Evolutionary conservation across 2,888 invertebrate genomes (phyloP), one percentile per base, ranked within the genome.

Genomic region (Trypoxylon attenuatum): DNA sequence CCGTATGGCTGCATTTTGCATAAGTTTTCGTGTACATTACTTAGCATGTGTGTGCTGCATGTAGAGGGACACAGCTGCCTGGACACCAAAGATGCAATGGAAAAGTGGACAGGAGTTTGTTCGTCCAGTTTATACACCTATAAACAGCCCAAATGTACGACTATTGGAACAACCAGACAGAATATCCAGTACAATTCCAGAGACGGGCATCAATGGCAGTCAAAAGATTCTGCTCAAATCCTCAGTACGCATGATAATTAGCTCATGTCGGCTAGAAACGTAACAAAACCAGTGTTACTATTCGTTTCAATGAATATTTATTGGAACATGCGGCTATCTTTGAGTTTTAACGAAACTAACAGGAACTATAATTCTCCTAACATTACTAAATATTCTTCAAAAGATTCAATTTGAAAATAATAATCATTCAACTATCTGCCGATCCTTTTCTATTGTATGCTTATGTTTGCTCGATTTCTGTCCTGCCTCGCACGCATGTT

Each of bases 21-120:
- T 80, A 75, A 79, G 74, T 74, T 71, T 76, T 77, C 78, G 73
- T 79, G 78, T 79, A 81, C 82, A 76, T 80, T 76, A 80, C 74
- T 81, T 77, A 81, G 85, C 85, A 84, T 84, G 85, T 84, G 86
- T 86, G 83, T 86, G 83, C 83, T 84, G 86, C 86, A 87, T 87
- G 85, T 84, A 84, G 86, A 85, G 81, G 81, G 82, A 79, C 73
- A 84, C 77, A 79, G 81, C 78, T 64, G 75, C 71, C 70, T 79
- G 72, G 78, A 78, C 79, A 52, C 76, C 82, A 57, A 81, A 76
- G 75, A 77, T 85, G 79, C 77, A 77, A 71, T 86, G 86, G 86
- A 84, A 82, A 78, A 86, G 81, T 64, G 85, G 84, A 52, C 84
- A 86, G 74, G 86, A 87, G 59, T 82, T 82, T 75, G 86, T 86